Conservation (phyloP, 2,797 vertebrate genomes). For the Acipenser oxyrinchus region DNA sequence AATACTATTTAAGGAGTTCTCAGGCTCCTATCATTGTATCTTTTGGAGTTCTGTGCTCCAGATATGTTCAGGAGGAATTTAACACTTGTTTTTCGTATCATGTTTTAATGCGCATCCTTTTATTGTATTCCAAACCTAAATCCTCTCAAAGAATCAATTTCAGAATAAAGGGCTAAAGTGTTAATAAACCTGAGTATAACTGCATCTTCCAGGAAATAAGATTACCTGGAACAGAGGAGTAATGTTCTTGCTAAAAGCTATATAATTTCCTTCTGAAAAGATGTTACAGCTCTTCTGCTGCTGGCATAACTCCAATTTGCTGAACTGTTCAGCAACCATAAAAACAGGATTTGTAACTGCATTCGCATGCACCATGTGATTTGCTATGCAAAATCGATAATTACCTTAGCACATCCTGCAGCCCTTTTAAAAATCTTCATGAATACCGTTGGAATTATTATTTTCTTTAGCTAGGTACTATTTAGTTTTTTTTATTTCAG, state of each 20-base stretch:
- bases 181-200: neutral
- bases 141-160: too few species aligned
- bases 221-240: neutral
- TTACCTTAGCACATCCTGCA: neutral
- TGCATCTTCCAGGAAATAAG: neutral
- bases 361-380: neutral
- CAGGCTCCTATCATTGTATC: too few species aligned
- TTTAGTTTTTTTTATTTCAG: too few species aligned
- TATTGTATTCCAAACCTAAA: too few species aligned
- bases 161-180: neutral
- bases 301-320: neutral
- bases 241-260: neutral
- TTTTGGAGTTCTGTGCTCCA: too few species aligned
- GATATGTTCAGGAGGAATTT: too few species aligned
- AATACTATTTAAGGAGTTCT: too few species aligned
- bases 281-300: neutral
- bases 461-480: too few species aligned
- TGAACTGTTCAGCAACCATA: neutral
- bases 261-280: neutral
- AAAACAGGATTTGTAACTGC: neutral
- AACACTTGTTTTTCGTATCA: too few species aligned
- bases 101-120: too few species aligned
- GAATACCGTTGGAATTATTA: too few species aligned
- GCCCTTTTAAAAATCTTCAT: too few species aligned
- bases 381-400: neutral